Evolutionary conservation across 1,140 invertebrate species (phyloP), one percentile per base, ranked within the genome.

Genomic region (Trachelipus rathkii): DNA sequence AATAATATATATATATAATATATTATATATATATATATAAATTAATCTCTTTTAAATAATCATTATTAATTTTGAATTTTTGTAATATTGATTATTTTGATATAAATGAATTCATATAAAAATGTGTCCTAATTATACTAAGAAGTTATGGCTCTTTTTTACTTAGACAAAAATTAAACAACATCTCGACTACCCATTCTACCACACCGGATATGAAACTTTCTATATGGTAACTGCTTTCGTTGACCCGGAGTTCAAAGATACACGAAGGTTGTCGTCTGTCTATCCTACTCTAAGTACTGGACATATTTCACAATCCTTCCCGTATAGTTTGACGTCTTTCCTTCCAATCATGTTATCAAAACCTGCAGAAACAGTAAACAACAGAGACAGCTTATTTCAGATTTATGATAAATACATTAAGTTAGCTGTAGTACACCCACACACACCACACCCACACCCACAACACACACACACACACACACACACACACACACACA

Each of bases 141-240:
- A n/a, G n/a, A n/a, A n/a, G n/a, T n/a, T n/a, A n/a, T n/a, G n/a
- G n/a, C n/a, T n/a, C n/a, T n/a, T n/a, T n/a, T n/a, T n/a, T n/a
- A n/a, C n/a, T n/a, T n/a, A n/a, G n/a, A n/a, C n/a, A n/a, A n/a
- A n/a, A n/a, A n/a, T n/a, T n/a, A n/a, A n/a, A 79, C 67, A 44
- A 73, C 21, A 77, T 79, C 19, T 53, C 24, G 33, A 19, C 0
- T 82, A 82, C 74, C 76, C 81, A 0, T 71, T 68, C 10, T 82
- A 82, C 73, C 81, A 82, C 77, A 81, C 81, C 1, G 73, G 79
- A 24, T 82, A 81, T 50, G 81, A 82, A 13, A 82, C 81, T 19
- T 81, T 78, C 75, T 76, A 79, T 50, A 74, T 78, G 70, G 60
- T 82, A 15, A 72, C 50, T 8, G 45, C 77, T 10, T 50, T 74